Percentiles rank a stretch among this genome's conserved stretches.
phyloP scores from a whole-genome alignment of 2,888 invertebrate genomes.

The Clusia tigrina region DNA sequence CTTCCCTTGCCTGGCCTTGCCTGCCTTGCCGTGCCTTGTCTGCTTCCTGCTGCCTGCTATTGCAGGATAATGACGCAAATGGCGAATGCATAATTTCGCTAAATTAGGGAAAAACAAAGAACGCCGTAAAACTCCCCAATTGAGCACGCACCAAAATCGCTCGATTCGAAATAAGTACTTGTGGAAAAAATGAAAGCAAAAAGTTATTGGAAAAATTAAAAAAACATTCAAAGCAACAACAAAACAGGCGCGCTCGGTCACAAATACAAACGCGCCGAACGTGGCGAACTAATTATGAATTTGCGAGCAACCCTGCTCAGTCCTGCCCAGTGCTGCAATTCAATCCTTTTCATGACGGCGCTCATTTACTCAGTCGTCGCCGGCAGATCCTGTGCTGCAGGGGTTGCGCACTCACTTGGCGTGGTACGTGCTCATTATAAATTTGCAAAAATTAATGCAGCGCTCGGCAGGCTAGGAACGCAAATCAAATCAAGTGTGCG shows the following conservation, averaged over 20 bases:
- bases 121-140: constrained; percentile 52
- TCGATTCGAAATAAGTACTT: constrained; percentile 45
- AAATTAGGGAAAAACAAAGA: constrained; percentile 57
- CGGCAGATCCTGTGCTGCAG: background rate
- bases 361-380: background rate
- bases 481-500: background rate
- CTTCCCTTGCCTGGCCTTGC: no score
- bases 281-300: constrained; percentile 3
- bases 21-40: no score
- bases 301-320: background rate
- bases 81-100: constrained; percentile 54
- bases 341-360: background rate
- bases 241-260: constrained; percentile 21
- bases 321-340: background rate
- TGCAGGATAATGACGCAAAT: constrained; percentile 39
- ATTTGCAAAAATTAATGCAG: background rate
- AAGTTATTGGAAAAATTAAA: constrained; percentile 24
- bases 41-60: no score
- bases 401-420: background rate
- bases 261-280: background rate
- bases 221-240: constrained; percentile 19
- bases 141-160: constrained; percentile 58
- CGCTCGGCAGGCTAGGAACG: no score
- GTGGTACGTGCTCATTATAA: constrained; percentile 5
- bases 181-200: constrained; percentile 26